Conservation (phyloP, 1,140 invertebrate genomes). For the Sitobion miscanthi region DNA sequence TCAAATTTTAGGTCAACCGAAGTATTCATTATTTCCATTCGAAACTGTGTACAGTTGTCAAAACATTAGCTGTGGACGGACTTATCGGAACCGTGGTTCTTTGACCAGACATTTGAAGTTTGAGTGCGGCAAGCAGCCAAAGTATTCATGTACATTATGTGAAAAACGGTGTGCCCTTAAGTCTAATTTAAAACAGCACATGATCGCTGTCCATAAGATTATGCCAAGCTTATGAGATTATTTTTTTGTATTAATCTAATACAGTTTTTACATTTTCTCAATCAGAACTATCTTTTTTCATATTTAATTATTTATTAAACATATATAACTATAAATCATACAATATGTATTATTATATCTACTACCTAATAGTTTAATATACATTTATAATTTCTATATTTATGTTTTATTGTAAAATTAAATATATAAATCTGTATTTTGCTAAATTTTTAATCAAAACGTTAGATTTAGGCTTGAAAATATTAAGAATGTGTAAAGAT, state of each 20-base stretch:
- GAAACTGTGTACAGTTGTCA: neutral
- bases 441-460: neutral
- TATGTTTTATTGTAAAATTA: neutral
- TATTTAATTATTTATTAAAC: neutral
- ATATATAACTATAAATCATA: neutral
- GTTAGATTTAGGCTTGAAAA: neutral
- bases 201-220: neutral
- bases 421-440: neutral
- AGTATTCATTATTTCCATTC: neutral
- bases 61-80: slow-evolving; percentile 39
- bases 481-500: neutral
- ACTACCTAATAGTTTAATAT: neutral
- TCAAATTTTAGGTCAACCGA: neutral
- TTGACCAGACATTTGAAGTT: slow-evolving; percentile 62
- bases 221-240: neutral
- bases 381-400: neutral
- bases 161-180: slow-evolving; percentile 29
- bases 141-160: slow-evolving; percentile 63
- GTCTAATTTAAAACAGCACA: slow-evolving; percentile 39
- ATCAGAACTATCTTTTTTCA: neutral
- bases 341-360: neutral
- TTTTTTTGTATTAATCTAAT: neutral
- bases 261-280: neutral
- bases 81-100: slow-evolving; percentile 61
- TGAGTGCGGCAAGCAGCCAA: slow-evolving; percentile 63